Evolutionary conservation across 2,113 vertebrate species (phyloP), one percentile per base, ranked within the genome.

Genomic region (Phycodurus eques): DNA sequence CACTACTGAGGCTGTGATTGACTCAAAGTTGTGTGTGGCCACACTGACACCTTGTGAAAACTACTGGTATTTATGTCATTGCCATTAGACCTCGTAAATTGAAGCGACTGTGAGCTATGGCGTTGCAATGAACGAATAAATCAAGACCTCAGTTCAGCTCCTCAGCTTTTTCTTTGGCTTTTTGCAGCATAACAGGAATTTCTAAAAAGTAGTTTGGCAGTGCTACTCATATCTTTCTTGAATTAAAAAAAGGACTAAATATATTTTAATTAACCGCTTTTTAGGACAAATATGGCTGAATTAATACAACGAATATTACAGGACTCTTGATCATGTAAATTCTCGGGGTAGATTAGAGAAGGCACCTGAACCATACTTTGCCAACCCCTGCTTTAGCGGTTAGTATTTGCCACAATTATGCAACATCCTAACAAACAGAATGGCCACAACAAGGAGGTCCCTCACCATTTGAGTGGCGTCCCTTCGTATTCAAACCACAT

Each of bases 401-500:
- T 39, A 5, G 17, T 5, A 47, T 51, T 51, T 19, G 49, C 35
- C 35, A 39, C 35, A 39, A 39, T 39, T 39, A 6, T 6, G 4
- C 35, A 51, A 17, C 49, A 51, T 17, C 15, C 49, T 20, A 19
- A 15, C 49, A 53, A 20, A 17, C 49, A 53, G 49, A 15, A 53
- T 53, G 8, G 17, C 1, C 14, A 15, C 7, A 8, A 60, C 57
- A 2, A 33, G 31, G 33, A 19, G 0, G 10, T 67, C 12, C 27
- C 84, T 92, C 85, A 99, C 98, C 98, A 99, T 92, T 99, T 99
- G 71, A 99, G 92, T 8, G 98, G 95, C 62, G 93, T 96, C 64
- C 96, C 97, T 93, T 99, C 96, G 8, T 96, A 97, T 85, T 99
- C 98, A 78, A 98, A 99, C 98, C 98, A 99, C 92, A 99, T 97